These are phyloP conservation scores for Uloborus diversus DNA, from an alignment of 1,140 invertebrate species.

Conservation along the genomic window DNA sequence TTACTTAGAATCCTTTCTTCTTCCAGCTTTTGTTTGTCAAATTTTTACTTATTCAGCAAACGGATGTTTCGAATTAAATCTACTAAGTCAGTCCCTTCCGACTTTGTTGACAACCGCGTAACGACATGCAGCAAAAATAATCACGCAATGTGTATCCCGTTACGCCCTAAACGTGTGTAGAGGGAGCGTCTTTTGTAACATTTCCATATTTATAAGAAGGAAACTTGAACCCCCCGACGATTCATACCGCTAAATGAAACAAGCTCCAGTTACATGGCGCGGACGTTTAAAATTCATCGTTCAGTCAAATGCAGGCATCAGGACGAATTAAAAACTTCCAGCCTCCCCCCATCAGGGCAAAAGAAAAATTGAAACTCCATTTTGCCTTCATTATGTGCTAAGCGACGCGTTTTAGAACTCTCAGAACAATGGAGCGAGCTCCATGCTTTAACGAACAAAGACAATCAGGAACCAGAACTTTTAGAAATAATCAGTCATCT, in stretches of 20 bases:
- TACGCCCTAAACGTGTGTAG: slow-evolving; percentile 52
- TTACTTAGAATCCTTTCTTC: too few species aligned
- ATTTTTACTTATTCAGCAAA: too few species aligned
- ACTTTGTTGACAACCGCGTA: too few species aligned
- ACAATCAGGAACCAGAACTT: slow-evolving; percentile 46
- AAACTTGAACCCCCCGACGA: slow-evolving; percentile 15
- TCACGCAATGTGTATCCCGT: too few species aligned
- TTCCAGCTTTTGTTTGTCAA: too few species aligned
- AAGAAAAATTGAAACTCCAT: slow-evolving; percentile 25
- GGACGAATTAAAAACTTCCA: slow-evolving; percentile 12
- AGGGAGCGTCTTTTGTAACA: slow-evolving; percentile 41
- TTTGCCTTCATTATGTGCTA: slow-evolving; percentile 18
- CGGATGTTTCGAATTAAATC: too few species aligned
- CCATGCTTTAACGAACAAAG: slow-evolving; percentile 52
- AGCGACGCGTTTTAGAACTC: slow-evolving; percentile 22
- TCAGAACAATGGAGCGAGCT: slow-evolving; percentile 28
- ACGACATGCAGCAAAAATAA: too few species aligned
- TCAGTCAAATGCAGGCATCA: slow-evolving; percentile 39
- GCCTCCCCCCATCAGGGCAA: background rate
- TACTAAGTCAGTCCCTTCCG: too few species aligned
- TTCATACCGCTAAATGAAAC: slow-evolving; percentile 54
- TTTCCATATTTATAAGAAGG: slow-evolving; percentile 54
- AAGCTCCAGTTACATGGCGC: slow-evolving; percentile 41
- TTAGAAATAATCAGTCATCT: slow-evolving; percentile 53
- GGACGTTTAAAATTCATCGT: slow-evolving; percentile 30